Base-by-base conservation (phyloP, 2,888 invertebrate species). In the Pollenia amentaria region DNA sequence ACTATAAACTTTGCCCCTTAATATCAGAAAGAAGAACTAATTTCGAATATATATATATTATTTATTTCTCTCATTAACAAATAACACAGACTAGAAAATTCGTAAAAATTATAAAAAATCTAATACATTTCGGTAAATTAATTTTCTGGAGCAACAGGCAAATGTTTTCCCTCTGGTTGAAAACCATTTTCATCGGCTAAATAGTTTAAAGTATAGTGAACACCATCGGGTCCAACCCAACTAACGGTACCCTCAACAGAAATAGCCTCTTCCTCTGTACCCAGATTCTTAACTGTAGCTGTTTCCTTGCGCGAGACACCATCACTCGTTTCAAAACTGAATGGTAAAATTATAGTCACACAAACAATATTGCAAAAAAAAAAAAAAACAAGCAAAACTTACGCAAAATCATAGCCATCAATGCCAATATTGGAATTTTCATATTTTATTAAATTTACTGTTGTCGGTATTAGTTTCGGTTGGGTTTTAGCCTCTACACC, bases 131-230 rank as follows among this genome's bases (percentile, higher is more conserved):
- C n/a, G n/a, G 0, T 29, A 60, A 62, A 14, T 76, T 69, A 76
- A 21, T 78, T 21, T 12, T 84, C 78, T 0, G 78, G 65, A 12
- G 46, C 57, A 29, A 87, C 69, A 42, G 93, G 93, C 87, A 93
- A 89, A 89, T 93, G 93, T 3, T 90, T 90, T 7, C 92, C 93
- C 85, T 91, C 89, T 9, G 94, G 94, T 90, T 94, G 94, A 92
- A 94, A 95, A 80, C 95, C 95, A 87, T 94, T 94, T 89, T 94
- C 94, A 88, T 95, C 94, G 80, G 95, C 94, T 12, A 93, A 91
- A 88, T 94, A 95, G 87, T 92, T 93, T 40, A 94, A 90, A 11
- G 93, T 93, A 89, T 94, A 94, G 60, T 92, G 92, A 89, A 93
- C 91, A 14, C 94, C 94, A 90, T 94, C 94, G n/a, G 93, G 91